Evolutionary conservation across 2,797 vertebrate species (phyloP).

Genomic region (Lithobates pipiens): DNA sequence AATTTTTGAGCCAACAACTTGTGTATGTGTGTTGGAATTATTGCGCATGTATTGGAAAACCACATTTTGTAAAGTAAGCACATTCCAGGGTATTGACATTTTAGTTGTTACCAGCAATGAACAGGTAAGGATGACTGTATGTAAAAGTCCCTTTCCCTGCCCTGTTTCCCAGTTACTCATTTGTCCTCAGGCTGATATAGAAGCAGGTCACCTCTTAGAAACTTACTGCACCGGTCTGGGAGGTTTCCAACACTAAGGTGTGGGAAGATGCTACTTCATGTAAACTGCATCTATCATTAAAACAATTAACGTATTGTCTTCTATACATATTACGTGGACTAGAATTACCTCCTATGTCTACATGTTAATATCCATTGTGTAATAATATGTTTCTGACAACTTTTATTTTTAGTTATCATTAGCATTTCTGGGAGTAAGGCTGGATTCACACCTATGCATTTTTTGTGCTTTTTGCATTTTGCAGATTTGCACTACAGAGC

Average conservation of each 20-base stretch:
- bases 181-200: constrained; percentile 15
- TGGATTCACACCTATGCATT: too few species aligned
- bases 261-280: constrained; percentile 34
- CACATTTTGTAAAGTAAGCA: too few species aligned
- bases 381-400: background rate
- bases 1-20: too few species aligned
- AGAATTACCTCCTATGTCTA: background rate
- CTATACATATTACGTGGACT: background rate
- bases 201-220: constrained; percentile 36
- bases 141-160: constrained; percentile 41
- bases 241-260: constrained; percentile 10
- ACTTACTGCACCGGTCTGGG: constrained; percentile 41
- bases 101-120: background rate
- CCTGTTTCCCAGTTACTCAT: constrained; percentile 30
- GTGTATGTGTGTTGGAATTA: too few species aligned
- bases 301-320: constrained; percentile 18
- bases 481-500: too few species aligned
- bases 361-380: constrained; percentile 1
- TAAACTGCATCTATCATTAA: constrained; percentile 21
- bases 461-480: too few species aligned
- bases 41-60: too few species aligned
- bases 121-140: constrained; percentile 1
- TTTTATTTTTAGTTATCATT: background rate
- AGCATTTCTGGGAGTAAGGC: background rate
- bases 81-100: background rate